Evolutionary conservation across 2,888 invertebrate species (phyloP).

Genomic region (Mesorhabditis belari): DNA sequence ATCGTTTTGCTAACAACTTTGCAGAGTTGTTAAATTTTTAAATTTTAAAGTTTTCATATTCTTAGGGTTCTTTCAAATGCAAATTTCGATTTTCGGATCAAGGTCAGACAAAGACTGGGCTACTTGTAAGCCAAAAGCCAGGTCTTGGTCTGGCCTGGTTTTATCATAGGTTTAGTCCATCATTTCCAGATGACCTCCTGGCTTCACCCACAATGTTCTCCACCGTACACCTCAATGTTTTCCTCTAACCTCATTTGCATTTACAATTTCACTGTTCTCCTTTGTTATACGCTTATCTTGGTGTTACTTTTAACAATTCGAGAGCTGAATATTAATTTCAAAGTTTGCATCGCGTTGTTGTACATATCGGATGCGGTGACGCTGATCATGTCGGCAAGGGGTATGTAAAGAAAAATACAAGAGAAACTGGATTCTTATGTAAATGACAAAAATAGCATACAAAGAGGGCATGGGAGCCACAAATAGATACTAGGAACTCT

Average conservation of each 20-base stretch:
- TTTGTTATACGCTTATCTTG: not conserved
- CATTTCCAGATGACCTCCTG: not conserved
- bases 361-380: not conserved
- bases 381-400: not conserved
- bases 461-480: too few species aligned
- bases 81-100: too few species aligned
- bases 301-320: not conserved
- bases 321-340: not conserved
- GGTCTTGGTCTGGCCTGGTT: too few species aligned
- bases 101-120: too few species aligned
- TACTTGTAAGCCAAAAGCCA: too few species aligned
- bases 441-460: not conserved
- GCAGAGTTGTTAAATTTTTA: too few species aligned
- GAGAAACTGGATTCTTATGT: not conserved
- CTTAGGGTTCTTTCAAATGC: too few species aligned
- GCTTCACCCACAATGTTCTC: not conserved
- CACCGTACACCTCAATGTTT: not conserved
- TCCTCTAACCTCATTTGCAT: not conserved
- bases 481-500: too few species aligned
- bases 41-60: too few species aligned
- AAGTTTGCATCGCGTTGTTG: not conserved
- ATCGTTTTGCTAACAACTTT: too few species aligned
- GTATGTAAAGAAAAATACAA: not conserved
- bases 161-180: too few species aligned
- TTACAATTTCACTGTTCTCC: not conserved